These are phyloP conservation scores for Theretra japonica DNA, from an alignment of 2,888 invertebrate species.

Conservation along the genomic window DNA sequence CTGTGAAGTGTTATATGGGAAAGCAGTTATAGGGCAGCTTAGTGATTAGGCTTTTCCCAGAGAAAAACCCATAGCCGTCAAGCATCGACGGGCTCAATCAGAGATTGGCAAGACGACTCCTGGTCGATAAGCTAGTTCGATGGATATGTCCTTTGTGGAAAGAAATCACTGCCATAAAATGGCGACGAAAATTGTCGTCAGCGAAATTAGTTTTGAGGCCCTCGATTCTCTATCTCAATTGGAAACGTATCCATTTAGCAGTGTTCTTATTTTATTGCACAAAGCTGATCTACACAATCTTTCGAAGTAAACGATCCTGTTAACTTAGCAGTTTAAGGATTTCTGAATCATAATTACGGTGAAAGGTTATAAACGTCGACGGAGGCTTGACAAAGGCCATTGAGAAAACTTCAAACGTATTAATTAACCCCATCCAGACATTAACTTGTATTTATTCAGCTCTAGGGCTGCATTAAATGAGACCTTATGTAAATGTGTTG, in stretches of 20 bases:
- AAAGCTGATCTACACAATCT: background rate
- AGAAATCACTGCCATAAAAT: conserved; percentile 71
- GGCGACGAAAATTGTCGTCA: conserved; percentile 69
- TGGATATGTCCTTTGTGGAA: conserved; percentile 62
- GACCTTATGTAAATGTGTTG: conserved; percentile 26
- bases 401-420: conserved; percentile 18
- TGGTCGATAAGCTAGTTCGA: conserved; percentile 64
- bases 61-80: conserved; percentile 50
- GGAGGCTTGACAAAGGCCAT: conserved; percentile 13
- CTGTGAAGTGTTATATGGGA: conserved; percentile 39
- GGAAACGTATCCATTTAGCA: conserved; percentile 47
- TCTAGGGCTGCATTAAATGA: conserved; percentile 13
- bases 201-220: conserved; percentile 64
- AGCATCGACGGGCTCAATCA: conserved; percentile 53
- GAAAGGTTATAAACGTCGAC: background rate
- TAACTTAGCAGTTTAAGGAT: background rate
- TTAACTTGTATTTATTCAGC: conserved; percentile 24
- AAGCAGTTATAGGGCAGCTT: conserved; percentile 28
- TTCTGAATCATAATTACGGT: background rate
- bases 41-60: conserved; percentile 29
- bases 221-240: conserved; percentile 54
- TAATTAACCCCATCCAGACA: conserved; percentile 20
- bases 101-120: conserved; percentile 55
- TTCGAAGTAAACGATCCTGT: background rate
- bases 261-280: background rate